A percentile compares a stretch with the other conserved stretches of the same genome.
These are phyloP conservation scores for Bubalus kerabau DNA, from an alignment of 2,113 vertebrate species.

Conservation along the genomic window DNA sequence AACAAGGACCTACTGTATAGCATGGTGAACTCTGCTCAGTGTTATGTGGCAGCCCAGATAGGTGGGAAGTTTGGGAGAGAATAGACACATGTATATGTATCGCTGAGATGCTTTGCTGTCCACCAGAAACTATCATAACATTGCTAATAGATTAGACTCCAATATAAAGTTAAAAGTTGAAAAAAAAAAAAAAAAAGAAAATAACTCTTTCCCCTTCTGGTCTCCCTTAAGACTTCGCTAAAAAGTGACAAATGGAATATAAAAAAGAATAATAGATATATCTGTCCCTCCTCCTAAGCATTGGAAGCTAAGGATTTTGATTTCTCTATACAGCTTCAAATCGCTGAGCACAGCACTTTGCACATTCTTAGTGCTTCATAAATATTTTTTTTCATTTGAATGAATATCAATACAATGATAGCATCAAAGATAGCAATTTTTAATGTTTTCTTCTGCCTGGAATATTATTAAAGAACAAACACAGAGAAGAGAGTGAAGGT, in stretches of 20 bases:
- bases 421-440: not conserved
- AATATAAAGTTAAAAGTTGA: not conserved
- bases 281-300: not conserved
- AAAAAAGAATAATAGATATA: not conserved
- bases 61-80: not conserved
- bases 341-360: not conserved
- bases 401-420: not conserved
- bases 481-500: not conserved
- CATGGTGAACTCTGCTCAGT: not conserved
- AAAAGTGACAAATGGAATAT: not conserved
- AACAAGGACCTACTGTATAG: not conserved
- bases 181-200: not conserved
- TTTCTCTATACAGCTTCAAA: not conserved
- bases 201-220: not conserved
- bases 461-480: not conserved
- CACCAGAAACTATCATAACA: not conserved
- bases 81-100: not conserved
- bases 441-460: constrained; percentile 5
- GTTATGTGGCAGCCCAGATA: not conserved
- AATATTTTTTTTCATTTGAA: constrained; percentile 29
- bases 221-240: not conserved
- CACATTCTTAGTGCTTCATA: not conserved
- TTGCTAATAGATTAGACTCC: not conserved
- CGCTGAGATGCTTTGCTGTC: not conserved
- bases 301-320: not conserved